Evolutionary conservation across 2,888 invertebrate species (phyloP).

Genomic region (Adelognathus sp.): DNA sequence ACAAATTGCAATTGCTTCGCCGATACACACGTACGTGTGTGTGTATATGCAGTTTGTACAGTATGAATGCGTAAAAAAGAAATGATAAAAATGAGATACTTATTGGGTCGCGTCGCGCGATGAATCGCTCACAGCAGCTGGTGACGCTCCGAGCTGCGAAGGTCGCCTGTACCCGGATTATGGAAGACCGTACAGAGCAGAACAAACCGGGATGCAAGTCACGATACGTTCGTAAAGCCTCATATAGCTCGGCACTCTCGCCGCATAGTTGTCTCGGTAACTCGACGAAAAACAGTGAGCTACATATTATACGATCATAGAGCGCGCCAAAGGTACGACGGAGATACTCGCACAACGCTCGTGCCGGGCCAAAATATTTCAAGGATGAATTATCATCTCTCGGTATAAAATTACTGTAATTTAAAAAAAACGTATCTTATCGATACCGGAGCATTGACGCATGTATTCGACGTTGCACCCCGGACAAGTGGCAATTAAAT

Average conservation of each 20-base stretch:
- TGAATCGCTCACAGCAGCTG: constrained; percentile 62
- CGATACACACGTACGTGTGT: constrained; percentile 13
- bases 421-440: constrained; percentile 29
- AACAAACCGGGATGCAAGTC: constrained; percentile 52
- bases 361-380: background rate
- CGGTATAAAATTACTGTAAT: constrained; percentile 23
- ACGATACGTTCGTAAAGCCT: constrained; percentile 46
- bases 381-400: constrained; percentile 21
- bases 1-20: constrained; percentile 58
- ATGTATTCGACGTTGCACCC: background rate
- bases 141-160: constrained; percentile 53
- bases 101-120: constrained; percentile 38
- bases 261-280: constrained; percentile 6
- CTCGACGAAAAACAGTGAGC: constrained; percentile 11
- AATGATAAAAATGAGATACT: constrained; percentile 35
- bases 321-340: background rate
- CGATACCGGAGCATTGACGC: constrained; percentile 1
- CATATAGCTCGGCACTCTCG: constrained; percentile 23
- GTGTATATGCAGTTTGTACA: background rate
- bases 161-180: constrained; percentile 55
- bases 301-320: constrained; percentile 22
- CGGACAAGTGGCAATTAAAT: constrained; percentile 23
- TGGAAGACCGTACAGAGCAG: constrained; percentile 10
- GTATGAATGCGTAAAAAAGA: constrained; percentile 21
- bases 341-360: background rate